phyloP scores from a whole-genome alignment of 2,888 invertebrate species.

The Eumerus sabulonum region DNA sequence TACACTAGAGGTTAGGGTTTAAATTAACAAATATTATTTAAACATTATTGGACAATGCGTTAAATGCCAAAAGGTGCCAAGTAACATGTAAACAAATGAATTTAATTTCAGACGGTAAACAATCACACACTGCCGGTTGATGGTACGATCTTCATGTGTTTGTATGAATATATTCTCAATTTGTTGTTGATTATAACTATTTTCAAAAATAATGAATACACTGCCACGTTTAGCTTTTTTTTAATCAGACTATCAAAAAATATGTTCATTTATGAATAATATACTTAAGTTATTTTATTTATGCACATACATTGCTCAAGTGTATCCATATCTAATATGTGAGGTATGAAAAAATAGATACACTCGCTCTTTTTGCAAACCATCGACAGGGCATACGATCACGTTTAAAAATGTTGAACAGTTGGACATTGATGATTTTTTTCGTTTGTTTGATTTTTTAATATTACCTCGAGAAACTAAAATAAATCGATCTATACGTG shows the following conservation, averaged over 20 bases:
- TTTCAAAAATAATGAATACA: conserved; percentile 39
- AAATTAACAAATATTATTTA: conserved; percentile 1
- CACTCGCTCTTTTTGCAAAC: conserved; percentile 26
- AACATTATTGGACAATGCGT: conserved; percentile 46
- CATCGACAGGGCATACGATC: conserved; percentile 59
- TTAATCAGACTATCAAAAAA: no score
- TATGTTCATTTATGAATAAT: no score
- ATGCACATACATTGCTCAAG: no score
- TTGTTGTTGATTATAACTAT: neutral
- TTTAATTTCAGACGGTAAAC: conserved; percentile 68
- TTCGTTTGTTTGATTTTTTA: no score
- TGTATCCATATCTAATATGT: no score
- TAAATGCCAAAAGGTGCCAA: conserved; percentile 68
- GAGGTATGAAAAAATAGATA: conserved; percentile 12
- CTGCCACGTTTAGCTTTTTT: conserved; percentile 28
- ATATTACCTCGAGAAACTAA: no score
- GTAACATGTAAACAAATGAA: conserved; percentile 62
- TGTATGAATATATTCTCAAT: conserved; percentile 1
- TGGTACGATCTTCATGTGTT: conserved; percentile 43
- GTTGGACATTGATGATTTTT: no score
- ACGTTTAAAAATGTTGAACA: no score
- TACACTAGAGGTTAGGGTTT: no score
- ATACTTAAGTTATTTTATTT: no score
- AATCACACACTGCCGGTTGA: conserved; percentile 64
- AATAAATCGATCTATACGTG: conserved; percentile 63